phyloP scores from a whole-genome alignment of 1,140 invertebrate genomes.

The Ceratosolen solmsi region DNA sequence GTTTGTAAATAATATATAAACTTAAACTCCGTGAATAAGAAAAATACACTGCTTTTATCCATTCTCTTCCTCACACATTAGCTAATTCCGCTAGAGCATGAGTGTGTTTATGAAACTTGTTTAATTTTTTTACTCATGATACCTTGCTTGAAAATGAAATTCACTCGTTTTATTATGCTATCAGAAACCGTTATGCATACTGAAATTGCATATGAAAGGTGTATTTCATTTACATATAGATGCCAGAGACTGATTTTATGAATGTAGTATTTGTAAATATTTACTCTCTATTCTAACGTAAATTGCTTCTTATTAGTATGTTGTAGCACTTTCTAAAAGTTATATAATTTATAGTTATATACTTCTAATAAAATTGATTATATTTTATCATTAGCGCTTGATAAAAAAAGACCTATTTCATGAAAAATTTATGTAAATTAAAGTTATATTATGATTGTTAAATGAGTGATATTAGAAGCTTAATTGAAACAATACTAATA shows the following conservation, averaged over 20 bases:
- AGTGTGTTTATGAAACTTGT: neutral
- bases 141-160: conserved; percentile 22
- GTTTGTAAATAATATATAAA: neutral
- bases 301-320: no score
- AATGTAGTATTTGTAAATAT: neutral
- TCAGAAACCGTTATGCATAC: conserved; percentile 4
- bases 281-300: neutral
- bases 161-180: conserved; percentile 13
- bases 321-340: no score
- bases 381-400: no score
- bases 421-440: no score
- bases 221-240: neutral
- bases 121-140: conserved; percentile 6
- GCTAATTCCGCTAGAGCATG: neutral
- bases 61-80: neutral
- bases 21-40: neutral
- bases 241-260: neutral
- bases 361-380: no score
- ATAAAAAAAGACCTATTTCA: no score
- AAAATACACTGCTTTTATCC: neutral
- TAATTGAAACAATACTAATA: no score
- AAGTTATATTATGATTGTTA: no score
- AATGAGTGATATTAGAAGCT: no score
- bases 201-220: neutral
- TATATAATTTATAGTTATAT: no score